Conservation (phyloP, 2,797 vertebrate genomes). For the Erithacus rubecula region DNA sequence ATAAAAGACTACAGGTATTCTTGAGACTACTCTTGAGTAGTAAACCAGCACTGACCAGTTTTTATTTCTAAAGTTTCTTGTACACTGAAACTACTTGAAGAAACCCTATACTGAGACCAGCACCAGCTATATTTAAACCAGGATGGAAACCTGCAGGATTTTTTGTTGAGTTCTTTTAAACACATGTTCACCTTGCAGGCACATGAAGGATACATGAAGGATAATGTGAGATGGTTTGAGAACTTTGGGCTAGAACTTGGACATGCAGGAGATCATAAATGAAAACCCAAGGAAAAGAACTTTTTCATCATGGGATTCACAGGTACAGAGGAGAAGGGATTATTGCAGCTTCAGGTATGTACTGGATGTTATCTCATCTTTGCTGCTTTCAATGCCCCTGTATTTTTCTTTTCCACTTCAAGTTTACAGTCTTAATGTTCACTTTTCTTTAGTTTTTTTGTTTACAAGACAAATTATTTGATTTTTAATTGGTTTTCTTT, state of each 20-base stretch:
- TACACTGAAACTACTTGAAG: not conserved
- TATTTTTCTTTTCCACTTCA: not conserved
- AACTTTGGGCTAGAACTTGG: not conserved
- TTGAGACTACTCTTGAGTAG: not conserved
- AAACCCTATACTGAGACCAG: not conserved
- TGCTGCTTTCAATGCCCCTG: not conserved
- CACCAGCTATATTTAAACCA: not conserved
- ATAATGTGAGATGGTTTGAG: too few species aligned
- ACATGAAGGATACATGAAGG: not conserved
- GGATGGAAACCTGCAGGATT: not conserved
- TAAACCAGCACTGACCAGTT: not conserved
- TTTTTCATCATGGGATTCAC: not conserved
- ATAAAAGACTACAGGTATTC: not conserved
- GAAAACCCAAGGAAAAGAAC: not conserved
- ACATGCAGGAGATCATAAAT: not conserved
- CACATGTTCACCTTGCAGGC: not conserved
- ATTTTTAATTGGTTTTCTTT: not conserved
- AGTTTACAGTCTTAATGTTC: not conserved
- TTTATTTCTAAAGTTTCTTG: not conserved
- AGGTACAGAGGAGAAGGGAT: not conserved
- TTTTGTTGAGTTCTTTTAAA: not conserved
- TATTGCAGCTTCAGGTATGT: fast-evolving
- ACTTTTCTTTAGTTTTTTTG: not conserved
- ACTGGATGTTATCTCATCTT: not conserved
- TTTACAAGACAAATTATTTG: not conserved